phyloP scores from a whole-genome alignment of 2,888 invertebrate genomes.

The Thereva unica region DNA sequence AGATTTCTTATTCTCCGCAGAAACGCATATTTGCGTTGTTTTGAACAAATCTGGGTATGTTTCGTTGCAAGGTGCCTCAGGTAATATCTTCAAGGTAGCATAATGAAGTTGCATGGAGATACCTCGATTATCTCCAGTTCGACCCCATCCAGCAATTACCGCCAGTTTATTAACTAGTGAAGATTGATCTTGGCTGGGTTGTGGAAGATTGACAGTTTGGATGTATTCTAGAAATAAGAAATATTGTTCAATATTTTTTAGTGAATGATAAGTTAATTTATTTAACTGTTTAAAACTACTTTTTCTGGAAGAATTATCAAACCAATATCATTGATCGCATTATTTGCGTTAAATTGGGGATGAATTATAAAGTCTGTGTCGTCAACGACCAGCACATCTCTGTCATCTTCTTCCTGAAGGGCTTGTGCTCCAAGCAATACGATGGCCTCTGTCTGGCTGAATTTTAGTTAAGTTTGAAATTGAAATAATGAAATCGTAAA shows the following conservation, averaged over 20 bases:
- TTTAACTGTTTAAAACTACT: background rate
- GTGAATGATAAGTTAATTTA: background rate
- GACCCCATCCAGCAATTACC: conserved; percentile 49
- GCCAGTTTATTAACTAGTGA: background rate
- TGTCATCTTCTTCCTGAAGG: background rate
- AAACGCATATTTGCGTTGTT: conserved; percentile 53
- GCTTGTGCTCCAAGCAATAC: conserved; percentile 18
- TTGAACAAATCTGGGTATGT: conserved; percentile 4
- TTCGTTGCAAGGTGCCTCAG: conserved; percentile 22
- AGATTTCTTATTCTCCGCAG: conserved; percentile 49
- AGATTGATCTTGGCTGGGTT: conserved; percentile 18
- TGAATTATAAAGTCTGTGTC: conserved; percentile 12
- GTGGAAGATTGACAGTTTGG: conserved; percentile 39
- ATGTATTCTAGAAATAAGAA: conserved; percentile 7
- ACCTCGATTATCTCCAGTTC: conserved; percentile 44
- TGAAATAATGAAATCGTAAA: background rate
- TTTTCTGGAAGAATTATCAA: conserved; percentile 46
- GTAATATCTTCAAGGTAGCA: background rate
- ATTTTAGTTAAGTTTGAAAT: background rate
- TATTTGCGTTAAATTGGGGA: conserved; percentile 43
- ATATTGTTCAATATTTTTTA: background rate
- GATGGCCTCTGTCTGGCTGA: background rate
- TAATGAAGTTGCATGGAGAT: background rate
- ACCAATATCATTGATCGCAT: conserved; percentile 50
- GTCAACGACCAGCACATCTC: background rate